Conservation (phyloP, 1,140 invertebrate genomes). For the Rhizoglyphus robini region DNA sequence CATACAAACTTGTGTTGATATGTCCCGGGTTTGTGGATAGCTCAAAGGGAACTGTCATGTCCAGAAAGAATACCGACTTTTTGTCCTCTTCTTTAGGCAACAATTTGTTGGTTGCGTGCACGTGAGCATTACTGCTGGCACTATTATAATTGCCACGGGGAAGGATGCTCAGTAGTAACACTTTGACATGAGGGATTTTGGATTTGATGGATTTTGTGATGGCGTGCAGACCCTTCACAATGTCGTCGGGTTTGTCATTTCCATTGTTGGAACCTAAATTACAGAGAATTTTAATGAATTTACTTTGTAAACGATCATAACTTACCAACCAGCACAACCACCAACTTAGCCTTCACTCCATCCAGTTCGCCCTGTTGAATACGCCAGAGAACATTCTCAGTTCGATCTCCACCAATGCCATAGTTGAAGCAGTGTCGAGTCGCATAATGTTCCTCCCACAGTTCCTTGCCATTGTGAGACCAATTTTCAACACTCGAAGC, state of each 20-base stretch:
- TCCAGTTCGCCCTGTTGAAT: background rate
- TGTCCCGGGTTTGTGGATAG: too few species aligned
- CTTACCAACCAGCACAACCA: constrained; percentile 3
- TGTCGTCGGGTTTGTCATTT: background rate
- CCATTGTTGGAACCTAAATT: background rate
- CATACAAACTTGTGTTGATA: background rate
- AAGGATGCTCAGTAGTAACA: background rate
- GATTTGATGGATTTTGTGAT: background rate
- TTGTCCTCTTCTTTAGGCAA: background rate
- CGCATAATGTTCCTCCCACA: constrained; percentile 7
- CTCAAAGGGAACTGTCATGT: background rate
- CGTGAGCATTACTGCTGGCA: too few species aligned
- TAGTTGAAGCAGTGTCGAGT: background rate
- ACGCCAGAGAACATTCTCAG: constrained; percentile 1
- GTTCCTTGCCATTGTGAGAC: background rate
- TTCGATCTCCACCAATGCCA: constrained; percentile 7
- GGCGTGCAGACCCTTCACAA: constrained; percentile 3
- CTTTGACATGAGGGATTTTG: constrained; percentile 8
- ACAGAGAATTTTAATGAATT: too few species aligned
- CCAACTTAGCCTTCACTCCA: background rate
- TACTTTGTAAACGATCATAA: too few species aligned
- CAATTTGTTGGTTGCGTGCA: background rate
- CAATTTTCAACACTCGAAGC: constrained; percentile 2
- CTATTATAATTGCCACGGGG: background rate
- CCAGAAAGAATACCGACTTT: background rate